These are phyloP conservation scores for Lamprotornis superbus DNA, from an alignment of 2,113 vertebrate genomes.

Conservation along the genomic window DNA sequence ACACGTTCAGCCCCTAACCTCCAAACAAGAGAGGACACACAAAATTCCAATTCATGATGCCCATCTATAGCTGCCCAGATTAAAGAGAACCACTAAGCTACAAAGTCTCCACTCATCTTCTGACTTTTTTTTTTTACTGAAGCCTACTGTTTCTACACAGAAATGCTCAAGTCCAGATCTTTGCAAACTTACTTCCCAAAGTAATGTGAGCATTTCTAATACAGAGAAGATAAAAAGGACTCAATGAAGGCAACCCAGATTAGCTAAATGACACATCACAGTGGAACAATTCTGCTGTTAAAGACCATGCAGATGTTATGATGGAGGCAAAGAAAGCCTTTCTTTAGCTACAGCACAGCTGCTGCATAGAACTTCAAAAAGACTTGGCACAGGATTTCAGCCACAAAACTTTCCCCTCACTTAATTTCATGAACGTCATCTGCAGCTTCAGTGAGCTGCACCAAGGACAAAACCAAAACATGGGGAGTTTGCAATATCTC, in stretches of 20 bases:
- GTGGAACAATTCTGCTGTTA: conserved; percentile 32
- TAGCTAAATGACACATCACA: background rate
- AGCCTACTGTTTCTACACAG: background rate
- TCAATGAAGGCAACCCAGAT: background rate
- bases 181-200: background rate
- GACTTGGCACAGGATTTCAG: conserved; percentile 46
- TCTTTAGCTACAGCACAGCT: conserved; percentile 58
- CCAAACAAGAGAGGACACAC: background rate
- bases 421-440: background rate
- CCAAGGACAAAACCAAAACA: background rate
- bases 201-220: background rate
- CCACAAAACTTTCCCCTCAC: conserved; percentile 26
- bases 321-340: conserved; percentile 39
- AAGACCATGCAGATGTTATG: conserved; percentile 40
- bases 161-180: background rate
- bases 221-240: background rate
- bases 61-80: background rate
- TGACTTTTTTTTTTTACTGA: background rate
- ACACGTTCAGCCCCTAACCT: background rate
- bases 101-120: background rate
- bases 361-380: conserved; percentile 44
- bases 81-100: background rate
- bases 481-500: background rate
- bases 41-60: background rate
- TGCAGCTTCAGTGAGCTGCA: background rate